Evolutionary conservation across 2,113 vertebrate species (phyloP).

Genomic region (Lynx canadensis): DNA sequence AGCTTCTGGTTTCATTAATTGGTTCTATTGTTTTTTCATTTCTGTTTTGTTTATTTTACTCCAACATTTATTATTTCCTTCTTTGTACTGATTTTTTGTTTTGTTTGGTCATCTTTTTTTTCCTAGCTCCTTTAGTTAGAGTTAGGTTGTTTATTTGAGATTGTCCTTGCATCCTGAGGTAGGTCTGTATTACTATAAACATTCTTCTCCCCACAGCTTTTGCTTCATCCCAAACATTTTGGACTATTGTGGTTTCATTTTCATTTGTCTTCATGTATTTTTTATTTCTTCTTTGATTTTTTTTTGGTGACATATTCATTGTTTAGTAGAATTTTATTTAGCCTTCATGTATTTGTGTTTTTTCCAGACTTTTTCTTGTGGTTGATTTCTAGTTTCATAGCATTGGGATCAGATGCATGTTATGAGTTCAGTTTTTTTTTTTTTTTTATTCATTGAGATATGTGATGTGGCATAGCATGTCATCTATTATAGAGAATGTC

Average conservation of each 20-base stretch:
- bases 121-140: not conserved
- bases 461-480: not conserved
- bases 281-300: not conserved
- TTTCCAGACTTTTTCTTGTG: not conserved
- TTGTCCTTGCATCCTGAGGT: not conserved
- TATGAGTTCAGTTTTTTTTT: not conserved
- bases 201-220: not conserved
- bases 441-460: not conserved
- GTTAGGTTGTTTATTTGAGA: not conserved
- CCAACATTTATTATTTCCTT: not conserved
- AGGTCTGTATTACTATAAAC: not conserved
- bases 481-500: not conserved
- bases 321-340: not conserved
- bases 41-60: not conserved
- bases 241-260: not conserved
- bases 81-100: not conserved
- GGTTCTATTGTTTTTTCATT: not conserved
- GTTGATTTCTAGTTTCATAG: not conserved
- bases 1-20: not conserved
- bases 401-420: not conserved
- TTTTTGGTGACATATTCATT: not conserved
- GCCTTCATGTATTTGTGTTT: not conserved
- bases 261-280: not conserved
- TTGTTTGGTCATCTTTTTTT: not conserved
- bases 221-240: not conserved